A percentile compares a stretch with the other conserved stretches of the same genome.
Evolutionary conservation across 2,888 invertebrate genomes (phyloP).

Genomic region (Fissipunctia ypsillon): DNA sequence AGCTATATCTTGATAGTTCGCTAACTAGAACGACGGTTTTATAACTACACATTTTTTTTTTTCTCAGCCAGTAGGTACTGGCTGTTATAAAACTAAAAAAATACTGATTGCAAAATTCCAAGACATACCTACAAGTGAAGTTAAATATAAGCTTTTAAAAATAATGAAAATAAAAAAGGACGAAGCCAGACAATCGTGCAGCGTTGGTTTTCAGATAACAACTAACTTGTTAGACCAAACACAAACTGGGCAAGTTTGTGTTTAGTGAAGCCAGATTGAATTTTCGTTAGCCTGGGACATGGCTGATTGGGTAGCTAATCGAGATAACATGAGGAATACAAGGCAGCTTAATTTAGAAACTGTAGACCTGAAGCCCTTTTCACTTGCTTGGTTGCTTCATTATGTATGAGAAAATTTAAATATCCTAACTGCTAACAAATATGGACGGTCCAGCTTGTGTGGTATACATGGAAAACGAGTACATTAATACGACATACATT

Average conservation of each 20-base stretch:
- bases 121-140: no score
- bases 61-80: background rate
- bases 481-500: background rate
- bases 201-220: background rate
- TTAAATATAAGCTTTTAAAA: no score
- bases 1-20: background rate
- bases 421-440: background rate
- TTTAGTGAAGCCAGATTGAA: slow-evolving; percentile 22
- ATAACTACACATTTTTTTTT: background rate
- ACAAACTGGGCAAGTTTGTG: slow-evolving; percentile 3
- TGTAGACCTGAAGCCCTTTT: background rate
- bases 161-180: background rate
- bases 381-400: background rate
- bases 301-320: slow-evolving; percentile 24
- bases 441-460: background rate
- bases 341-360: slow-evolving; percentile 20
- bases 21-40: background rate
- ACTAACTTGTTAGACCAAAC: slow-evolving; percentile 10
- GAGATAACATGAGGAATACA: slow-evolving; percentile 31
- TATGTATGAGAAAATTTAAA: background rate
- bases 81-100: background rate
- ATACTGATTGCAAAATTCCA: no score
- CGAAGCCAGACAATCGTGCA: background rate
- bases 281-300: slow-evolving; percentile 20
- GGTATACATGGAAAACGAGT: background rate